Percentiles rank a stretch among this genome's conserved stretches.
phyloP scores from a whole-genome alignment of 2,888 invertebrate genomes.

The Neoaliturus tenellus region DNA sequence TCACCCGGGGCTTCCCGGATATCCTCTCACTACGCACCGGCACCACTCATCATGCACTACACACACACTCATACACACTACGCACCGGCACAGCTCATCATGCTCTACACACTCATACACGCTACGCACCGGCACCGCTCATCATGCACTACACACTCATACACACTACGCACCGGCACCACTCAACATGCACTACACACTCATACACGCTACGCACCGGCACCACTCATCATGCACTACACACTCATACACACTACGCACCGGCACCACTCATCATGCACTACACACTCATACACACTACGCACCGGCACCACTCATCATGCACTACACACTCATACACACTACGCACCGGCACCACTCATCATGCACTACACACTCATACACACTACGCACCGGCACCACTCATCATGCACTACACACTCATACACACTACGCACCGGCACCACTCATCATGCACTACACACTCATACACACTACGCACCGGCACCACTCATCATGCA shows the following conservation, averaged over 20 bases:
- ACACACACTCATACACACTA: not conserved
- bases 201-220: not conserved
- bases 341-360: not conserved
- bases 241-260: not conserved
- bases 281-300: not conserved
- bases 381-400: not conserved
- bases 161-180: not conserved
- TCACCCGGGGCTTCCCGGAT: constrained; percentile 33
- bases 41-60: not conserved
- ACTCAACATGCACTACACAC: not conserved
- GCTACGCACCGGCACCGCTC: not conserved
- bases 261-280: not conserved
- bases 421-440: not conserved
- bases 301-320: not conserved
- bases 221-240: not conserved
- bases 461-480: not conserved
- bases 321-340: not conserved
- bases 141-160: not conserved
- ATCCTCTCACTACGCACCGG: constrained; percentile 23
- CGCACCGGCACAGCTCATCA: not conserved
- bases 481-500: not conserved
- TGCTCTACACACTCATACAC: too few relatives aligned
- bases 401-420: not conserved
- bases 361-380: not conserved
- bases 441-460: not conserved